Conservation (phyloP, 2,888 invertebrate species). For the Myopa testacea region DNA sequence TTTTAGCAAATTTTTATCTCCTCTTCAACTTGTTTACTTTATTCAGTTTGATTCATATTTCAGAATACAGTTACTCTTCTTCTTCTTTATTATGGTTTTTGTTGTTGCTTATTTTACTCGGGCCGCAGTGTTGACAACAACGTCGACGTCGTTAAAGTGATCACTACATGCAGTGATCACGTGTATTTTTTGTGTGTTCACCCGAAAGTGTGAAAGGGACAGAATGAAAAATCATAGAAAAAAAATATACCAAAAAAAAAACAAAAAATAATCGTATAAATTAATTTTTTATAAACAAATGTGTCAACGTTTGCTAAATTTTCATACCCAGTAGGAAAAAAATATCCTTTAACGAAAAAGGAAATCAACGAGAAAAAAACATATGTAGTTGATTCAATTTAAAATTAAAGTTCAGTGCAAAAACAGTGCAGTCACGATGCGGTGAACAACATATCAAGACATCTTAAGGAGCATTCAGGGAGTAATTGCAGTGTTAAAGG, state of each 20-base stretch:
- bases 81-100: neutral
- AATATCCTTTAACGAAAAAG: no score
- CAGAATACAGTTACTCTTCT: neutral
- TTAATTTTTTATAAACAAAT: neutral
- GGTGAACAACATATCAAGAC: no score
- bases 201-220: no score
- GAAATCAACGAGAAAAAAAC: no score
- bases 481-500: no score
- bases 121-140: no score
- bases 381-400: no score
- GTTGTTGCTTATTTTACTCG: no score
- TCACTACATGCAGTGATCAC: conserved; percentile 6
- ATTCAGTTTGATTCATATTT: conserved; percentile 1
- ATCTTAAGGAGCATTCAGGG: no score
- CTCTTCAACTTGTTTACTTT: neutral
- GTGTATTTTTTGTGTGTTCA: neutral
- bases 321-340: neutral
- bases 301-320: neutral
- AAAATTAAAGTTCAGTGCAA: no score
- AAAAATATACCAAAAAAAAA: neutral
- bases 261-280: neutral
- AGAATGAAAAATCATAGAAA: neutral
- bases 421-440: no score
- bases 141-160: no score
- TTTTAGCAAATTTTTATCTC: neutral